Evolutionary conservation across 2,113 vertebrate species (phyloP).

Genomic region (Prietella phreatophila): DNA sequence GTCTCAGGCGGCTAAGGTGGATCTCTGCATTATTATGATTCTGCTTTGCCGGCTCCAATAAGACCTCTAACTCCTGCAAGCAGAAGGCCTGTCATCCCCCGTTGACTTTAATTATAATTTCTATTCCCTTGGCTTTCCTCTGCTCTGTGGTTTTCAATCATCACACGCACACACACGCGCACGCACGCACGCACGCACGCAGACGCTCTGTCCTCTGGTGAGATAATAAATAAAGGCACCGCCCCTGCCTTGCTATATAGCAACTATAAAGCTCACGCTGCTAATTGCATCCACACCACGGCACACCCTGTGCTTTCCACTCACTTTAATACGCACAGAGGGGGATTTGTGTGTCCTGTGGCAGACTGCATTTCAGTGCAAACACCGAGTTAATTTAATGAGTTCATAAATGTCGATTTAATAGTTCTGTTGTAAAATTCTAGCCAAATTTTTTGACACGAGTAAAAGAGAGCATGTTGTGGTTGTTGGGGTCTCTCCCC

Average conservation of each 20-base stretch:
- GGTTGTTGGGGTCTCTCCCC: background rate
- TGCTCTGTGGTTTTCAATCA: conserved; percentile 55
- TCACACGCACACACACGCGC: conserved; percentile 34
- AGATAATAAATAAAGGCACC: conserved; percentile 45
- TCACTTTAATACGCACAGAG: background rate
- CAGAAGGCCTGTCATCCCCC: conserved; percentile 57
- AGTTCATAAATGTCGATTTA: conserved; percentile 27
- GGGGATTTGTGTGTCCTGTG: background rate
- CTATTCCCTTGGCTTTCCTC: conserved; percentile 54
- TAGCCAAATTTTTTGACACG: background rate
- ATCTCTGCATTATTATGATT: conserved; percentile 57
- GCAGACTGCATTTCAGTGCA: background rate
- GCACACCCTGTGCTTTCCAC: conserved; percentile 4
- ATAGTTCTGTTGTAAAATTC: conserved; percentile 18
- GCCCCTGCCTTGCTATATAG: conserved; percentile 40
- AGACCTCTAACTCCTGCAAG: conserved; percentile 56
- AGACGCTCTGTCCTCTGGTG: conserved; percentile 42
- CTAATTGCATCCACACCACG: conserved; percentile 23
- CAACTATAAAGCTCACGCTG: conserved; percentile 20
- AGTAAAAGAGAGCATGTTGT: background rate
- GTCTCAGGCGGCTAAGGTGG: conserved; percentile 53
- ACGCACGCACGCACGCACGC: background rate
- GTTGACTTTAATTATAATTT: conserved; percentile 59
- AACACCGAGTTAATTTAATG: conserved; percentile 15
- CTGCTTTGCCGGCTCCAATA: conserved; percentile 55